Evolutionary conservation across 2,888 invertebrate species (phyloP), one percentile per base, ranked within the genome.

Genomic region (Busseola fusca): DNA sequence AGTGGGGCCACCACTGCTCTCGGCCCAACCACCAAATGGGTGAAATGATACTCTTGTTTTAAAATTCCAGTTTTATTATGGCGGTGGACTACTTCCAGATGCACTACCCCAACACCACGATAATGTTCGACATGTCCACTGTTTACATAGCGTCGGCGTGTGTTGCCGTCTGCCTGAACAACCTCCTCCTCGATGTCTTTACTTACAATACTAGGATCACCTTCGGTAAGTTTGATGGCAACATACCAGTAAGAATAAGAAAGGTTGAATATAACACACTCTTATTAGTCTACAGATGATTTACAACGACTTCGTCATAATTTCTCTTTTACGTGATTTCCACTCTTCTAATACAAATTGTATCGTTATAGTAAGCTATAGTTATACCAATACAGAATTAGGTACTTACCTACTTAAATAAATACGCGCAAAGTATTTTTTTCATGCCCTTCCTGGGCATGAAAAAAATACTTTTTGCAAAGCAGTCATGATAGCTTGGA

Each of bases 141-240:
- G 98, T 98, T 56, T 99, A 99, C 93, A 98, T 99, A 82, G 96
- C 97, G n/a, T 97, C 98, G 81, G 98, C 98, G 42, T 98, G 98
- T 87, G 96, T 97, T 72, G 98, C 98, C 5, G 99, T 99, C 12
- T 94, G 98, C 78, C 96, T 97, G 68, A 99, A 98, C 93, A 99
- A 98, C 89, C 94, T 98, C 72, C 94, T 99, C 27, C 97, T 99
- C 18, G 98, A 98, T 87, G 96, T 98, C 64, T 97, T 98, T 76
- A 97, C 97, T 1, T 96, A 98, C 75, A 97, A 98, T 89, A 97
- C 97, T 34, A 97, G 99, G 84, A 98, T 99, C 66, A 97, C 97
- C 72, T 98, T 98, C 89, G 99, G 98, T 97, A 96, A 94, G 94
- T 81, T 42, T 48, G 27, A 45, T 30, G 10, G 21, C 42, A 42